Base-by-base conservation (phyloP, 2,888 invertebrate species). In the Galerucella pusilla region DNA sequence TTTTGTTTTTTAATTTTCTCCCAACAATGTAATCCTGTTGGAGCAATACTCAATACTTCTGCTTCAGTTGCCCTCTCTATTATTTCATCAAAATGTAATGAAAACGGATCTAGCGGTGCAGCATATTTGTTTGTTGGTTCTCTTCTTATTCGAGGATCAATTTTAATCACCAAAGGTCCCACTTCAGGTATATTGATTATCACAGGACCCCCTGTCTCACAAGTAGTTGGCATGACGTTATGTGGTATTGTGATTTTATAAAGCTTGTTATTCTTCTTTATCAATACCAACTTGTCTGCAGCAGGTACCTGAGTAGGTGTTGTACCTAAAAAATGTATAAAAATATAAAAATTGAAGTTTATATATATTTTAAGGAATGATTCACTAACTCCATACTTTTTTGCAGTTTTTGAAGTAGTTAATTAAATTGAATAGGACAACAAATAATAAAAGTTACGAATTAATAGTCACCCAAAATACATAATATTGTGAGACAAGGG, bases 101-200 rank as follows among this genome's bases (percentile, higher is more conserved):
- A 42, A 7, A 42, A 42, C 35, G 35, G 35, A 42, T 42, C 35
- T 42, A 42, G 9, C 5, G 35, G 35, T 42, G 35, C 35, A 42
- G 35, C 35, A 42, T 7, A 42, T 25, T 65, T 69, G 3, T 54
- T n/a, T 1, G 42, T 11, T 2, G 49, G 12, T 45, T 73, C 35
- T 42, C 35, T 42, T 42, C 35, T 69, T 46, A 68, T 28, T 14
- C 68, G 14, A 46, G 76, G 78, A 69, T 80, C 80, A 20, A 76
- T 77, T 66, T 70, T 79, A 57, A 80, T 77, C 25, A 42, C 35
- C 35, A 42, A 42, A 42, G 79, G 77, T 35, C 80, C 81, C 20
- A 80, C 73, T 66, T 78, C 80, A 35, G 81, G 80, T 65, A 81
- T 75, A 66, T 79, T 80, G 10, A 80, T 71, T 10, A 77, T 60